Conservation (phyloP, 1,140 invertebrate genomes). For the Dendrolimus kikuchii region DNA sequence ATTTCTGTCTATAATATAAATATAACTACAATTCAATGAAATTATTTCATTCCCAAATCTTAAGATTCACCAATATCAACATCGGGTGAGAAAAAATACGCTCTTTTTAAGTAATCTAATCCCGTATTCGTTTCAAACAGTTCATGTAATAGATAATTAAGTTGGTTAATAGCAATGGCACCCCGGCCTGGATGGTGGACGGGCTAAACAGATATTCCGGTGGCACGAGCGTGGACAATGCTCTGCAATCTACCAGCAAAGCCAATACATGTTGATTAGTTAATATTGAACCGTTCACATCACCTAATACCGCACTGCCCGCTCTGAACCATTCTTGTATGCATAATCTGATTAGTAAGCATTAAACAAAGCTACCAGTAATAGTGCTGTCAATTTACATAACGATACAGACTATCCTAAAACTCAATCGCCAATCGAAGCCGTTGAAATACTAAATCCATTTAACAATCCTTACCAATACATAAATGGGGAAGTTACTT, state of each 20-base stretch:
- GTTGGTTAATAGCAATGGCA: constrained; percentile 53
- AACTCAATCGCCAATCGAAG: constrained; percentile 17
- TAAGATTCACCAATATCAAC: too few species aligned
- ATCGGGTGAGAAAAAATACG: too few species aligned
- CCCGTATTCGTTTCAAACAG: too few species aligned
- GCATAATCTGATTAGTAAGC: constrained; percentile 71
- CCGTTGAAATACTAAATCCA: constrained; percentile 15
- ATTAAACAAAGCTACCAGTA: constrained; percentile 60
- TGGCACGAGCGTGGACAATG: constrained; percentile 62
- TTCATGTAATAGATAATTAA: constrained; percentile 21
- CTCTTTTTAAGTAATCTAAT: too few species aligned
- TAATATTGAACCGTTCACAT: constrained; percentile 63
- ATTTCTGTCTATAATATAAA: too few species aligned
- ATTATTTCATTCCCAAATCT: too few species aligned
- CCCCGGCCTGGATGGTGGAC: constrained; percentile 50
- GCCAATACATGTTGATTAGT: constrained; percentile 68
- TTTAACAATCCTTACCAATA: constrained; percentile 7
- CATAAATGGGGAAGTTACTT: too few species aligned
- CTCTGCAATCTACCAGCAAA: constrained; percentile 57
- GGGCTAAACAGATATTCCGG: constrained; percentile 70
- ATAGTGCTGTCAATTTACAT: constrained; percentile 45
- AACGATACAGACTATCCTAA: constrained; percentile 11
- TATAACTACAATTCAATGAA: too few species aligned
- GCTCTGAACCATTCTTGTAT: constrained; percentile 63
- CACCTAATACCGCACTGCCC: constrained; percentile 53